These are phyloP conservation scores for Temnothorax longispinosus DNA, from an alignment of 1,140 invertebrate species.

Conservation along the genomic window DNA sequence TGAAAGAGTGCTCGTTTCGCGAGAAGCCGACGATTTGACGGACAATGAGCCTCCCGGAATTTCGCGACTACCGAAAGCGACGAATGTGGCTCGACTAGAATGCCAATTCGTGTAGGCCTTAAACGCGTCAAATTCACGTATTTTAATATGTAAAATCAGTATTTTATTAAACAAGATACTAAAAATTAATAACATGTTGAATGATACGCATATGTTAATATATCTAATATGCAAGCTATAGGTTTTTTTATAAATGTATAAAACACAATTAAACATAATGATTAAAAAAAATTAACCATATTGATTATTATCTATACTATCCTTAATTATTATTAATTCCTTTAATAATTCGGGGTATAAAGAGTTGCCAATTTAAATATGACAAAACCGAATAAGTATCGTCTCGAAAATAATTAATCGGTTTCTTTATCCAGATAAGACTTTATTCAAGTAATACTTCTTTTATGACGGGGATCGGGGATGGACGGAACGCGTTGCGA, in stretches of 20 bases:
- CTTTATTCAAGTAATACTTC: background rate
- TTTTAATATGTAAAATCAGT: background rate
- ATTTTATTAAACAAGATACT: background rate
- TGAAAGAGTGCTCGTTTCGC: conserved; percentile 26
- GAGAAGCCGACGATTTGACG: conserved; percentile 48
- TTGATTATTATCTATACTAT: background rate
- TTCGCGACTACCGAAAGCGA: conserved; percentile 13
- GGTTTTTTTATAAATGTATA: background rate
- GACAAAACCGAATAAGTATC: background rate
- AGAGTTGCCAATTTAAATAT: background rate
- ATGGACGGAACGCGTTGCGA: background rate
- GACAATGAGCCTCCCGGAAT: conserved; percentile 22
- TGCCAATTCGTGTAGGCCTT: background rate
- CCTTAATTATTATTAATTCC: background rate
- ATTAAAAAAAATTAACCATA: too few species aligned
- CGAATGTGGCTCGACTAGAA: background rate
- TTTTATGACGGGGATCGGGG: conserved; percentile 8
- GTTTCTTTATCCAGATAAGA: background rate
- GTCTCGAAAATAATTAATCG: background rate
- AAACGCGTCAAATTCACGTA: background rate
- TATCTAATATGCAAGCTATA: background rate
- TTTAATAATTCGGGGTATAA: background rate
- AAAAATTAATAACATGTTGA: background rate
- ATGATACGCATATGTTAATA: background rate
- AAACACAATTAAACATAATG: too few species aligned